Evolutionary conservation across 1,140 invertebrate species (phyloP), one percentile per base, ranked within the genome.

Genomic region (Centruroides sculpturatus): DNA sequence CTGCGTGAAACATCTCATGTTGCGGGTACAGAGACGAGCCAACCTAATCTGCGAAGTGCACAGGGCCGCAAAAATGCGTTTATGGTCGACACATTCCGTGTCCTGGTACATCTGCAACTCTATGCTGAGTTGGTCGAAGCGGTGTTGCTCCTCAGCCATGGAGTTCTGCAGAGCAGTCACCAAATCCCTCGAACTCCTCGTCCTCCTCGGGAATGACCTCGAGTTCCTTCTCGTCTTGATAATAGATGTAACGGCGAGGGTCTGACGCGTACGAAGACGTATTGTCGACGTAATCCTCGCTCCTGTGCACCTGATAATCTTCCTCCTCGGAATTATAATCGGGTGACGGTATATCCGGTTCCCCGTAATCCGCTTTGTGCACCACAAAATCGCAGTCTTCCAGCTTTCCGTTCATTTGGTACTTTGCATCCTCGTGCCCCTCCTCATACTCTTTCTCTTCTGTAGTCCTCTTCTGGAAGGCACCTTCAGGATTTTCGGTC

Each of bases 1-100:
- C 68, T 69, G 69, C 50, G 67, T 66, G 50, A 68, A 70, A 56
- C 69, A 70, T 34, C 69, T 60, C 69, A 70, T 70, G 54, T 69
- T 69, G 35, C 69, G 68, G 13, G 68, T 65, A 41, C 67, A 70
- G 13, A 70, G 67, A 35, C 67, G 63, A 35, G 69, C 68, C 10
- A 70, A 62, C 3, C 68, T 58, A 10, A 67, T 66, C 56, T 70
- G 69, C 3, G 67, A 65, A 23, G 69, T 65, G 47, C 69, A 70
- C 4, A 70, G 64, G 1, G 68, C 66, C 6, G 66, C 65, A 12
- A 67, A 69, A 10, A 70, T 64, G 23, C 66, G 62, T 54, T 69
- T 61, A 56, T 69, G 67, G 36, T 67, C 58, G 10, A 61, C 54
- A 9, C 66, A 64, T 35, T 66, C 64, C 0, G 51, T 34, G 47